Conservation (phyloP, 2,797 vertebrate genomes). For the Cossypha heuglini region DNA sequence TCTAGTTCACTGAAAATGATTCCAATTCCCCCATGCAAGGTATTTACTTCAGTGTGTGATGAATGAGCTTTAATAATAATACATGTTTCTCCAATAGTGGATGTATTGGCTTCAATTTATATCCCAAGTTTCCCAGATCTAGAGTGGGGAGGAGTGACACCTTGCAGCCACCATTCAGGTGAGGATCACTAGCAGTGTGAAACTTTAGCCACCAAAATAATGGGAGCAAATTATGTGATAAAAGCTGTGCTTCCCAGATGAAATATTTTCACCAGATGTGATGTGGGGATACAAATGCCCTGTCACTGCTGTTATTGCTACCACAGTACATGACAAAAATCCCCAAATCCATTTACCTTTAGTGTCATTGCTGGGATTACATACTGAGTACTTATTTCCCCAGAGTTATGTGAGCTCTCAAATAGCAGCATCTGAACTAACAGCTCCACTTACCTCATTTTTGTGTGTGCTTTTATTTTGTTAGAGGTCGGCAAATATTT, state of each 20-base stretch:
- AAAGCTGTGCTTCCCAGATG: slow-evolving; percentile 33
- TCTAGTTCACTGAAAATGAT: slow-evolving; percentile 72
- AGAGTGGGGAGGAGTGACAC: slow-evolving; percentile 13
- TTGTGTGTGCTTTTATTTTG: slow-evolving; percentile 48
- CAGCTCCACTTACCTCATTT: slow-evolving; percentile 45
- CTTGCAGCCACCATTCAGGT: slow-evolving; percentile 20
- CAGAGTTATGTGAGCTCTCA: slow-evolving; percentile 56
- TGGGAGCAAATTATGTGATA: slow-evolving; percentile 30
- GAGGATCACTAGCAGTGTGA: neutral
- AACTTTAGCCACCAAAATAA: slow-evolving; percentile 56
- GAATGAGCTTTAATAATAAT: slow-evolving; percentile 77
- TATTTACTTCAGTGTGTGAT: slow-evolving; percentile 73
- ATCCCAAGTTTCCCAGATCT: slow-evolving; percentile 10
- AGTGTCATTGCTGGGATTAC: slow-evolving; percentile 63
- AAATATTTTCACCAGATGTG: slow-evolving; percentile 59
- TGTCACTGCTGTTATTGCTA: slow-evolving; percentile 64
- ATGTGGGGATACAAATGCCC: slow-evolving; percentile 41
- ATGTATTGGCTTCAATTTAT: slow-evolving; percentile 56
- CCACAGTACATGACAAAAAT: slow-evolving; percentile 61
- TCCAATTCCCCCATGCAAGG: slow-evolving; percentile 65
- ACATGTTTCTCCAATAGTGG: slow-evolving; percentile 45
- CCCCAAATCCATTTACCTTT: slow-evolving; percentile 67
- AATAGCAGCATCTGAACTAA: slow-evolving; percentile 48
- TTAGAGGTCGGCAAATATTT: slow-evolving; percentile 50
- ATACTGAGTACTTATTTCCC: slow-evolving; percentile 69